These are phyloP conservation scores for Boleophthalmus pectinirostris DNA, from an alignment of 2,113 vertebrate genomes.

Conservation along the genomic window DNA sequence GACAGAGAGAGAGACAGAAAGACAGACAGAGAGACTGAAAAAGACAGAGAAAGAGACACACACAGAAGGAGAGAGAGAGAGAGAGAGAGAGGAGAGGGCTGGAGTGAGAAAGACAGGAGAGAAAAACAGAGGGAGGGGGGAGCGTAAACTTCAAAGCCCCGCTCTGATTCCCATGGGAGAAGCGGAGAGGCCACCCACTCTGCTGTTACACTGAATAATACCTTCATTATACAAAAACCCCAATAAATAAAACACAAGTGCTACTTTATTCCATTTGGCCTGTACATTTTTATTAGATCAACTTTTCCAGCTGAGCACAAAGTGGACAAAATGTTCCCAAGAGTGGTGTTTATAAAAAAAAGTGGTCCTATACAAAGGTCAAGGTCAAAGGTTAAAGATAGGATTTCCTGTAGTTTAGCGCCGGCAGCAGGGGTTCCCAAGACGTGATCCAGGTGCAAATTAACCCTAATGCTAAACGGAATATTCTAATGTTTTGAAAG, in stretches of 20 bases:
- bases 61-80: no score
- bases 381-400: conserved; percentile 23
- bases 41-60: no score
- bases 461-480: not conserved
- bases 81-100: no score
- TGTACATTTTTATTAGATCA: not conserved
- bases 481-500: no score
- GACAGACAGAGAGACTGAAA: no score
- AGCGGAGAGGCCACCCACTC: conserved; percentile 20
- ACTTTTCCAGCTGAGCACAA: not conserved
- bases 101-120: no score
- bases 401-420: not conserved
- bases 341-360: not conserved
- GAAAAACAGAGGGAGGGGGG: not conserved
- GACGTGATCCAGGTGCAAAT: not conserved
- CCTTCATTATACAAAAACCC: conserved; percentile 26
- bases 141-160: conserved; percentile 31
- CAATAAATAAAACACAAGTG: conserved; percentile 16
- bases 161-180: conserved; percentile 41
- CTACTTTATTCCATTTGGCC: not conserved
- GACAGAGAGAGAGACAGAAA: no score
- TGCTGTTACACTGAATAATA: conserved; percentile 30
- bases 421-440: not conserved
- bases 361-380: not conserved
- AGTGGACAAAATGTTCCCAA: not conserved